These are phyloP conservation scores for Hemichromis elongatus DNA, from an alignment of 2,113 vertebrate genomes.

Conservation along the genomic window DNA sequence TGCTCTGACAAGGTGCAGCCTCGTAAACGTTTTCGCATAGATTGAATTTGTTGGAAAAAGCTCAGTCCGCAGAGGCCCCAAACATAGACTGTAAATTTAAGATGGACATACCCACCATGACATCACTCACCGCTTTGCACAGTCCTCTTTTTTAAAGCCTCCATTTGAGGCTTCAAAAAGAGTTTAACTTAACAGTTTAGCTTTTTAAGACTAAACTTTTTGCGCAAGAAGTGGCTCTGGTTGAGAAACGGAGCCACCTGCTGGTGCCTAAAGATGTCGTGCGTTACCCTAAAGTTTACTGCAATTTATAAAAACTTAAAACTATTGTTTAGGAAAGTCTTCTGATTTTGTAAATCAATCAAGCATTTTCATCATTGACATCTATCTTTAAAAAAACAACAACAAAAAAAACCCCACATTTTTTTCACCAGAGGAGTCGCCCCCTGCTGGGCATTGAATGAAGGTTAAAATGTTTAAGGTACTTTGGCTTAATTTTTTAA, in stretches of 20 bases:
- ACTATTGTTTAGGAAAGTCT: background rate
- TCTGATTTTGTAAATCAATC: background rate
- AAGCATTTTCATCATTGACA: background rate
- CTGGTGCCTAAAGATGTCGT: background rate
- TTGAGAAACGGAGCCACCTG: background rate
- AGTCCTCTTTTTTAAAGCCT: background rate
- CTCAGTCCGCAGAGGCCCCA: background rate
- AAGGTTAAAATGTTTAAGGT: background rate
- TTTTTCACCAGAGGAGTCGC: background rate
- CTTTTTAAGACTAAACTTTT: background rate
- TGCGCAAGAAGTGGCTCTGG: background rate
- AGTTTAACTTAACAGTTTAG: background rate
- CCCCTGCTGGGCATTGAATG: background rate
- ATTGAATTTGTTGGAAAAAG: background rate
- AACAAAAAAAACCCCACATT: background rate
- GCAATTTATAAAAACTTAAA: background rate
- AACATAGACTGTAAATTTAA: background rate
- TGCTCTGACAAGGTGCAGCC: background rate
- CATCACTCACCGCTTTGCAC: background rate
- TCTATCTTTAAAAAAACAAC: background rate
- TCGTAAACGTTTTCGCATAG: background rate
- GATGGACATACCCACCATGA: background rate
- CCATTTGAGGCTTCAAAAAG: background rate
- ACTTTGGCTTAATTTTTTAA: background rate
- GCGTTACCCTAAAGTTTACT: background rate